Conservation (phyloP, 2,797 vertebrate species). For the Enteromius mattozi region DNA sequence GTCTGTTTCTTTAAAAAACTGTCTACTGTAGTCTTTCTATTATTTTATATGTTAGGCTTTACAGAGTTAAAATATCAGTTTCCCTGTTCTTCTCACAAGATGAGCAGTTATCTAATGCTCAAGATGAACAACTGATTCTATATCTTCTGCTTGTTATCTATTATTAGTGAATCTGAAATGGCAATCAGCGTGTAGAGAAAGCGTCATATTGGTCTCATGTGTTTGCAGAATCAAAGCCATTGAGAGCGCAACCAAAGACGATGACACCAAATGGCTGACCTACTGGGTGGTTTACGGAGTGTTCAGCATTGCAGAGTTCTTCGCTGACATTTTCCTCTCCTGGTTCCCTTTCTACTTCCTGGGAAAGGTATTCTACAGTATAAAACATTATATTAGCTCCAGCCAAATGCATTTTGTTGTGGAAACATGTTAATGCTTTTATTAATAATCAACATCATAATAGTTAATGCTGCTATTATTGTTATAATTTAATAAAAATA, state of each 20-base stretch:
- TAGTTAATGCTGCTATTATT: background rate
- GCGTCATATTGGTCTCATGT: background rate
- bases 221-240: slow-evolving; percentile 92
- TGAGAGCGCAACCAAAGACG: slow-evolving; percentile 93
- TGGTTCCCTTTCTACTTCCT: slow-evolving; percentile 99
- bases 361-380: slow-evolving; percentile 82
- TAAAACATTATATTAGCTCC: background rate
- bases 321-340: slow-evolving; percentile 94
- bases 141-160: background rate
- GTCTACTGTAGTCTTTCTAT: background rate
- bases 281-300: slow-evolving; percentile 98
- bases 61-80: background rate
- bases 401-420: background rate
- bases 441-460: too few species aligned
- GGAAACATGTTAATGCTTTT: background rate
- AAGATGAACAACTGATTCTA: background rate
- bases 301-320: slow-evolving; percentile 96
- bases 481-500: background rate
- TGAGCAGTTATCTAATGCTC: background rate
- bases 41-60: background rate
- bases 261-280: slow-evolving; percentile 97
- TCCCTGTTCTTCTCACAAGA: background rate
- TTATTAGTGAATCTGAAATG: background rate
- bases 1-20: too few species aligned
- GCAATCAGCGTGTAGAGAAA: background rate